phyloP scores from a whole-genome alignment of 2,888 invertebrate species.

The Diaperis boleti region DNA sequence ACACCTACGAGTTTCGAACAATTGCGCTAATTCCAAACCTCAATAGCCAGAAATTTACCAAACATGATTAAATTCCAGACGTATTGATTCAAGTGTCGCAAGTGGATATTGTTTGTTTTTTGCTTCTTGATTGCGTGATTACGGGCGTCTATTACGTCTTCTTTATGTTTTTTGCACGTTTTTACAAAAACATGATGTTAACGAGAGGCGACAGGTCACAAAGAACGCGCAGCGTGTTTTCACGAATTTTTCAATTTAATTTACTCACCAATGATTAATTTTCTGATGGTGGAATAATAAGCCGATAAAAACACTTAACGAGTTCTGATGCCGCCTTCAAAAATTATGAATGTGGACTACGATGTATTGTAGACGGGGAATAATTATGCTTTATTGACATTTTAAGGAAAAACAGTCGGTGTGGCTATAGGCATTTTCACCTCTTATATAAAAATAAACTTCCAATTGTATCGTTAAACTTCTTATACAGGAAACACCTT shows the following conservation, averaged over 20 bases:
- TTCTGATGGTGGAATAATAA: neutral
- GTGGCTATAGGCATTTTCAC: too few relatives aligned
- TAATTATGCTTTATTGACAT: neutral
- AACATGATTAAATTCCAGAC: constrained; percentile 17
- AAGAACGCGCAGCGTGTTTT: neutral
- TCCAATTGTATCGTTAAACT: too few relatives aligned
- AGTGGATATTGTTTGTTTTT: neutral
- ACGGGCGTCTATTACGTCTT: neutral
- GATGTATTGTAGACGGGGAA: too few relatives aligned
- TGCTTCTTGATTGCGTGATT: constrained; percentile 2
- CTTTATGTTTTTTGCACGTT: neutral
- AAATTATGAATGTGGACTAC: neutral
- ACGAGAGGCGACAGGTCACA: neutral
- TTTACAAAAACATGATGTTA: neutral
- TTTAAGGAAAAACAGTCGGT: neutral
- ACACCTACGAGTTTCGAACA: constrained; percentile 14
- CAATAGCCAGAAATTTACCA: neutral
- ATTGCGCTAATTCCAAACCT: constrained; percentile 4
- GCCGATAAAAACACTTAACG: neutral
- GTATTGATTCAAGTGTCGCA: constrained; percentile 6
- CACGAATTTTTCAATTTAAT: neutral
- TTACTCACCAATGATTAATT: neutral
- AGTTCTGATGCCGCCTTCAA: neutral
- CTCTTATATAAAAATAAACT: too few relatives aligned
- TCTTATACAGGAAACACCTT: too few relatives aligned